Evolutionary conservation across 2,113 vertebrate genomes (phyloP).

Genomic region (Cebus imitator): DNA sequence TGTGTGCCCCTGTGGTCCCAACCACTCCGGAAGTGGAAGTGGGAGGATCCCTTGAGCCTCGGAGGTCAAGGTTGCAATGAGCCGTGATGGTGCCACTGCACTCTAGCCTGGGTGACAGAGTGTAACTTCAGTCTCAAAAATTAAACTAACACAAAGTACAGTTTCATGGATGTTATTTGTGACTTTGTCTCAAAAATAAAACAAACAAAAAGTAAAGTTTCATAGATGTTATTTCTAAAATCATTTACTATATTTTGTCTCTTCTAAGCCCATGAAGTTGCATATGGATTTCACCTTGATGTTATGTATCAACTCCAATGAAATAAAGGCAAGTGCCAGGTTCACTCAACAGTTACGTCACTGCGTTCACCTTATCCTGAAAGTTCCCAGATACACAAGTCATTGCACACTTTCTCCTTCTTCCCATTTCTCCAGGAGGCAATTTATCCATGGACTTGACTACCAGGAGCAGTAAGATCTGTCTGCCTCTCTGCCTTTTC

Average conservation of each 20-base stretch:
- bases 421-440: background rate
- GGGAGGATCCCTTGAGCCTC: too few species aligned
- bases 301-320: background rate
- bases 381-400: background rate
- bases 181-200: too few species aligned
- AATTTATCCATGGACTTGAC: background rate
- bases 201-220: background rate
- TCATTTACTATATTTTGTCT: background rate
- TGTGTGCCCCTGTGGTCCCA: too few species aligned
- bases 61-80: too few species aligned
- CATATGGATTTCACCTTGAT: background rate
- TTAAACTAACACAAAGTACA: background rate
- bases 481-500: background rate
- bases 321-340: background rate
- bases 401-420: background rate
- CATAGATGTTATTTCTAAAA: constrained; percentile 7
- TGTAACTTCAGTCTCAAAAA: background rate
- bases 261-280: background rate
- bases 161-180: background rate
- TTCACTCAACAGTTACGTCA: background rate
- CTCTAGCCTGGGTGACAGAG: too few species aligned
- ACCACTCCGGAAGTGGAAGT: too few species aligned
- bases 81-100: too few species aligned
- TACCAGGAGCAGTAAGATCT: background rate
- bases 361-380: background rate